Evolutionary conservation across 2,888 invertebrate species (phyloP).

Genomic region (Leptopterna dolabrata): DNA sequence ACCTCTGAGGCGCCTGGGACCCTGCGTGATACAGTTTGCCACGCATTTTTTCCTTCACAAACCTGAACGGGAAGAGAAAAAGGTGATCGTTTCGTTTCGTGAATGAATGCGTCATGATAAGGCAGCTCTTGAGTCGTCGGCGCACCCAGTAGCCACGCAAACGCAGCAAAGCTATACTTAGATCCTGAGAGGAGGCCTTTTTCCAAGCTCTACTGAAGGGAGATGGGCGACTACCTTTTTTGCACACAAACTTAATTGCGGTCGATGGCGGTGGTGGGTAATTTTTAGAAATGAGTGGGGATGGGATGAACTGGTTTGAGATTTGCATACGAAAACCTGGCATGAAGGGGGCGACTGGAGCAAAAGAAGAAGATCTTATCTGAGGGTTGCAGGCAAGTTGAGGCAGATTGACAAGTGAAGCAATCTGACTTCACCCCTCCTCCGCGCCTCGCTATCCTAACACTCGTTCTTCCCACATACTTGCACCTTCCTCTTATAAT

Average conservation of each 20-base stretch:
- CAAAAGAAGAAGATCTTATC: conserved; percentile 8
- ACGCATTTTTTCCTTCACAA: background rate
- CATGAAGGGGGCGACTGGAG: conserved; percentile 3
- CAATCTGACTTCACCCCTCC: background rate
- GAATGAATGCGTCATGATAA: conserved; percentile 14
- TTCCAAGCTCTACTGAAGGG: conserved; percentile 9
- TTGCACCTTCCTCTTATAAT: conserved; percentile 7
- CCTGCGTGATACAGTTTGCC: conserved; percentile 18
- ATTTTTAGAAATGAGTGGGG: conserved; percentile 26
- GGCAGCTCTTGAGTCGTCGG: background rate
- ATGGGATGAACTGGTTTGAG: conserved; percentile 21
- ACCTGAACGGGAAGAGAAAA: conserved; percentile 5
- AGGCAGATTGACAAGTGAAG: conserved; percentile 24
- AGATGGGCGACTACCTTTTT: conserved; percentile 20
- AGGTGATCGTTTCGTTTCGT: background rate
- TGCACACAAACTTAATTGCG: conserved; percentile 31
- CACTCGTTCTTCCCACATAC: conserved; percentile 20
- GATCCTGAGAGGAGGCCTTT: background rate
- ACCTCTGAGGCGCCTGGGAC: background rate
- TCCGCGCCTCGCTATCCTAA: background rate
- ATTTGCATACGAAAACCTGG: conserved; percentile 15
- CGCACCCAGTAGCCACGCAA: conserved; percentile 16
- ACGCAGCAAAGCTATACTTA: conserved; percentile 20
- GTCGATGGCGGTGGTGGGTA: conserved; percentile 14
- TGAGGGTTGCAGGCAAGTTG: background rate